These are phyloP conservation scores for Galleria mellonella DNA, from an alignment of 1,140 invertebrate genomes.

Conservation along the genomic window DNA sequence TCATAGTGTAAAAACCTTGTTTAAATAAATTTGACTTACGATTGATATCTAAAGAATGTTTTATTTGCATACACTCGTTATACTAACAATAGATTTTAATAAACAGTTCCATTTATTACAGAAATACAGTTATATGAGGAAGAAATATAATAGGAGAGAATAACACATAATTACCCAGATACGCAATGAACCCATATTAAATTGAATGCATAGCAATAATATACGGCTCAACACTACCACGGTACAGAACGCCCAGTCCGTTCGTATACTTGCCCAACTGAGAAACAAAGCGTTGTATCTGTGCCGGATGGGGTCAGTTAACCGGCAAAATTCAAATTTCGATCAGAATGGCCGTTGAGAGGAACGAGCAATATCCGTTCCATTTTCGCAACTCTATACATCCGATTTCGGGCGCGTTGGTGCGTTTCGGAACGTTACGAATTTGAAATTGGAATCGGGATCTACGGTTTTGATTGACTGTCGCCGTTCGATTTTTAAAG, in stretches of 20 bases:
- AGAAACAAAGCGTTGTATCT: conserved; percentile 48
- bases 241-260: conserved; percentile 4
- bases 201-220: conserved; percentile 4
- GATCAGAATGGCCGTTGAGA: conserved; percentile 52
- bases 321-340: conserved; percentile 67
- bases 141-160: too few species aligned
- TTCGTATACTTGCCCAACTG: conserved; percentile 43
- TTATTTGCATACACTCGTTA: too few species aligned
- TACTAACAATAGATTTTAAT: too few species aligned
- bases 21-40: too few species aligned
- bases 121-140: too few species aligned
- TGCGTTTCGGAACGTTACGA: conserved; percentile 33
- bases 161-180: not conserved
- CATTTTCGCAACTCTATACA: conserved; percentile 57
- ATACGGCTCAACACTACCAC: conserved; percentile 30
- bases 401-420: conserved; percentile 42
- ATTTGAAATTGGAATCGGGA: conserved; percentile 37
- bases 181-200: conserved; percentile 1
- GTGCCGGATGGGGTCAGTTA: conserved; percentile 55
- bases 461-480: conserved; percentile 20
- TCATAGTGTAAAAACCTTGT: too few species aligned
- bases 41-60: too few species aligned
- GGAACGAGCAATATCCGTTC: conserved; percentile 67
- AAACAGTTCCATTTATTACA: too few species aligned
- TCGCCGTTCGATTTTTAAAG: not conserved